Conservation (phyloP, 1,140 invertebrate species). For the Caerostris extrusa region DNA sequence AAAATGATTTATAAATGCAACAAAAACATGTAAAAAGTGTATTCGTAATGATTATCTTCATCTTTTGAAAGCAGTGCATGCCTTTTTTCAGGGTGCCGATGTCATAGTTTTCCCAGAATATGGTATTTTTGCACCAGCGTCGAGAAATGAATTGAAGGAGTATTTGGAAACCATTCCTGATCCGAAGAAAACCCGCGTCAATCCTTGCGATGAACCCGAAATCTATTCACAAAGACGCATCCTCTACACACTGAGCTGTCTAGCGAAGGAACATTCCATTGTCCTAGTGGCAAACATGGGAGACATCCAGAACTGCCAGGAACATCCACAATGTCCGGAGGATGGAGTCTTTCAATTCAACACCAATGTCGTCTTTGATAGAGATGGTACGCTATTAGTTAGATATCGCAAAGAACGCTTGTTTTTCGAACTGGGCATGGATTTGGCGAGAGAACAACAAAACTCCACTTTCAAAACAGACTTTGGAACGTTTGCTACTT, state of each 20-base stretch:
- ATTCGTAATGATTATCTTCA: too few species aligned
- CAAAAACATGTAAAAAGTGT: too few species aligned
- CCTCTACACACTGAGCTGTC: constrained; percentile 83
- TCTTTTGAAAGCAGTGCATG: too few species aligned
- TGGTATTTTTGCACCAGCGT: constrained; percentile 80
- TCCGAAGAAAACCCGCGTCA: constrained; percentile 28
- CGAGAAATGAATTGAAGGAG: neutral
- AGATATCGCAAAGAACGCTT: constrained; percentile 90
- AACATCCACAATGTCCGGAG: constrained; percentile 78
- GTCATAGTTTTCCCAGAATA: constrained; percentile 93
- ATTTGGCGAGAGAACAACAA: constrained; percentile 83
- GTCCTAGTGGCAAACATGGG: constrained; percentile 88
- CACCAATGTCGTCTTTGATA: constrained; percentile 87
- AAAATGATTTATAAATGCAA: too few species aligned
- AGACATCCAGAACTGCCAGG: constrained; percentile 3
- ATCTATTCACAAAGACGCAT: constrained; percentile 51
- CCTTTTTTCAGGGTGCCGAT: constrained; percentile 84
- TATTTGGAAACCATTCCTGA: constrained; percentile 66
- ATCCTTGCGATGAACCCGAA: constrained; percentile 60
- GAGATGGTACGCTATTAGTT: constrained; percentile 88
- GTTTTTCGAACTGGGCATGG: constrained; percentile 84
- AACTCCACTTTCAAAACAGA: constrained; percentile 85
- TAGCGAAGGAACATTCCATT: constrained; percentile 81
- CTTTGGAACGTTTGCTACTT: constrained; percentile 85
- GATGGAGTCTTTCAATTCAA: constrained; percentile 85